These are phyloP conservation scores for Drosophila diplacantha DNA, from an alignment of 2,888 invertebrate genomes.

Conservation along the genomic window DNA sequence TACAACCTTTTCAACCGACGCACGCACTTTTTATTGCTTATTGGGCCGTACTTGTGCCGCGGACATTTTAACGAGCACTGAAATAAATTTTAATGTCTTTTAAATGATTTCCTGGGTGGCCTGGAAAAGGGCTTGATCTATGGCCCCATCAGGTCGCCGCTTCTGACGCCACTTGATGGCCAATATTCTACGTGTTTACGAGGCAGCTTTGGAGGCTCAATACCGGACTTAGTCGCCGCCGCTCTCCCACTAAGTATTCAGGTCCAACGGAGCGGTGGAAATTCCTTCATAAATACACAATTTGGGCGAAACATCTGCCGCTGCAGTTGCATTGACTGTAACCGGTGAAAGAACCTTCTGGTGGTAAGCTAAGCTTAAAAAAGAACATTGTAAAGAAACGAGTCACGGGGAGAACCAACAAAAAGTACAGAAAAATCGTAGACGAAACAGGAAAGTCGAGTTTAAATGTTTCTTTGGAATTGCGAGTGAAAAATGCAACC, in stretches of 20 bases:
- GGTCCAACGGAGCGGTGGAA: constrained; percentile 24
- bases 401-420: constrained; percentile 28
- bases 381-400: constrained; percentile 11
- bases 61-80: constrained; percentile 65
- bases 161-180: constrained; percentile 29
- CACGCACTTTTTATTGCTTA: constrained; percentile 65
- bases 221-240: constrained; percentile 25
- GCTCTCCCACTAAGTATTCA: constrained; percentile 23
- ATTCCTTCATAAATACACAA: constrained; percentile 34
- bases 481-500: constrained; percentile 36
- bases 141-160: constrained; percentile 25
- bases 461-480: constrained; percentile 40
- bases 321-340: constrained; percentile 34
- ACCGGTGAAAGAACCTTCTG: constrained; percentile 26
- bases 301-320: constrained; percentile 30
- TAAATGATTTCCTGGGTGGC: constrained; percentile 58
- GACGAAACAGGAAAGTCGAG: constrained; percentile 38
- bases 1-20: constrained; percentile 36
- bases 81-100: constrained; percentile 69
- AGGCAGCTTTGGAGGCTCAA: constrained; percentile 33
- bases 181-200: constrained; percentile 54
- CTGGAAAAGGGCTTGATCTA: constrained; percentile 53
- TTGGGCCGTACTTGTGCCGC: constrained; percentile 49
- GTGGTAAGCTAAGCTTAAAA: constrained; percentile 12
- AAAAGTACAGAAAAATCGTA: constrained; percentile 21